Evolutionary conservation across 2,888 invertebrate genomes (phyloP), one percentile per base, ranked within the genome.

Genomic region (Temnothorax unifasciatus): DNA sequence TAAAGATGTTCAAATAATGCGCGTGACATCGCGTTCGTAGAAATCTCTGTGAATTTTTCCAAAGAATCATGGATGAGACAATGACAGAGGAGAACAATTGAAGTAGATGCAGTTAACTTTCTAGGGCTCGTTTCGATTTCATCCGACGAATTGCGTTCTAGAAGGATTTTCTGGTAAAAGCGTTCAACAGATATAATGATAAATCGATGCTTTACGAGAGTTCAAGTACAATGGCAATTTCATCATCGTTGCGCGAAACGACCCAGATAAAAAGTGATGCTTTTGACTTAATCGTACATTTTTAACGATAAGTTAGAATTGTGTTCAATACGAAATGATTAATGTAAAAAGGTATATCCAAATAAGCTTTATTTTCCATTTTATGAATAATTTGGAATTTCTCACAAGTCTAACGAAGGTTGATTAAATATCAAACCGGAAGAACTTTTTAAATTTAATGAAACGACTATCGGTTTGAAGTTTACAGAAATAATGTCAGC

Each of bases 131-230:
- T 66, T 66, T 64, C 63, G n/a, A 64, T 76, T 76, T 66, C 11
- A 47, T 47, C 15, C 15, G 41, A 44, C 44, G 47, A 66, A 64
- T 34, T 76, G 64, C 44, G 3, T 64, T 64, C 64, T 63, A 75
- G 75, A 75, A 61, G n/a, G 29, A 75, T 63, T 63, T 64, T 64
- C 9, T 47, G 3, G 3, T 47, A 75, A 21, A 75, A 64, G 29
- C n/a, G 29, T 44, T 44, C 63, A 29, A 75, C n/a, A 34, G 15
- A 61, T 44, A 74, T 47, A 29, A 44, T 29, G 44, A 68, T 47
- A 75, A 13, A 47, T 63, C 15, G 21, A 75, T 63, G 44, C 44
- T 75, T 47, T 75, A 61, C 21, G 15, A 38, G 5, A 63, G 9
- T 29, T 41, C 41, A 59, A 13, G 11, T 61, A 34, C 47, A n/a